Conservation (phyloP, 92 coral and sea anemone species). For the Siderastrea radians region DNA sequence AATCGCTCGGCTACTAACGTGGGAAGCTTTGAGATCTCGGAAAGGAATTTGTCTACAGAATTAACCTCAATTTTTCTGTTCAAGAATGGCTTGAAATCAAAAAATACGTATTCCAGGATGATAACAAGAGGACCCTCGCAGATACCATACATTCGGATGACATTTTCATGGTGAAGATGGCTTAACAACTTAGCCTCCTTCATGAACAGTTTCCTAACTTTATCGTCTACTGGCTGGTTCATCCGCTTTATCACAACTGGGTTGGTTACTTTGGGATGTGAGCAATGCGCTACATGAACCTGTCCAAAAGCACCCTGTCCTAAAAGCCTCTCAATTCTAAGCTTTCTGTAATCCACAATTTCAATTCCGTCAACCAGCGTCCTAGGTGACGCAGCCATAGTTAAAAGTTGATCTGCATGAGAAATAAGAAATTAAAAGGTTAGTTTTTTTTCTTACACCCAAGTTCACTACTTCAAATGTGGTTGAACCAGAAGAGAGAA, state of each 20-base stretch:
- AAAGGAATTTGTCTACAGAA: constrained; percentile 1
- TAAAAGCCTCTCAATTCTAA: not conserved
- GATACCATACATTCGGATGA: constrained; percentile 27
- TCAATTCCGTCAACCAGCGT: not conserved
- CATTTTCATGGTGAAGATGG: constrained; percentile 5
- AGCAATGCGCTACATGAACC: constrained; percentile 20
- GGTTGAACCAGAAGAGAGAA: no score
- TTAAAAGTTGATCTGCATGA: not conserved
- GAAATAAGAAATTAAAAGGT: no score
- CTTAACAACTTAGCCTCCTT: constrained; percentile 26
- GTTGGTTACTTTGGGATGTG: constrained; percentile 1
- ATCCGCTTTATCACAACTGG: constrained; percentile 31
- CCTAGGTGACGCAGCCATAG: not conserved
- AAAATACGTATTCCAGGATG: constrained; percentile 26
- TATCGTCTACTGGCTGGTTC: not conserved
- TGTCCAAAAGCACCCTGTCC: constrained; percentile 25
- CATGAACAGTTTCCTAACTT: constrained; percentile 1
- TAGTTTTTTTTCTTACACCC: no score
- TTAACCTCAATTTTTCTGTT: not conserved
- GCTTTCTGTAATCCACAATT: not conserved
- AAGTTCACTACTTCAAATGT: no score
- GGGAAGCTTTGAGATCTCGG: constrained; percentile 6
- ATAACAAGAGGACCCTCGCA: constrained; percentile 15
- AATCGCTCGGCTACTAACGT: not conserved
- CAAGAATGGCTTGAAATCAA: constrained; percentile 16